Base-by-base conservation (phyloP, 35 echinoderm and acorn worm species). In the Apostichopus japonicus region DNA sequence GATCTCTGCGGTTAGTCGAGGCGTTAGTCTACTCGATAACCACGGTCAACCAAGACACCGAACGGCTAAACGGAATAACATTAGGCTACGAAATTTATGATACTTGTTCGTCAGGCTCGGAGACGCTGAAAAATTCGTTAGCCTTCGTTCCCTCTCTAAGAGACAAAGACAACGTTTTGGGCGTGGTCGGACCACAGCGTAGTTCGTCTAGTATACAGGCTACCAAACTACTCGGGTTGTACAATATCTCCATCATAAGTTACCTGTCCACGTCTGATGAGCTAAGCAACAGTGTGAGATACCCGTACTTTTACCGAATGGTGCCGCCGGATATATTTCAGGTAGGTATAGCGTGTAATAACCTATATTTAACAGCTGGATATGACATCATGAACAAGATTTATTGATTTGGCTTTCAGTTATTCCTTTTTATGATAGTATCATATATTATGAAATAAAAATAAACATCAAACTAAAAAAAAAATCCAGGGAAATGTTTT, bases 51-150 rank as follows among this genome's bases (percentile, higher is more conserved):
- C 14, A 80, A 9, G 54, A 58, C 0, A 7, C 17, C 19, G 16
- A 51, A 11, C 56, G 54, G 1, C 21, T 57, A 21, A 21, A 54
- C 8, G 54, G 81, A 3, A 19, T 56, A 71, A 73, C 44, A 7
- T 44, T 98, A 5, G 97, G 97, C 7, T 98, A 92, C 54, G 94
- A 96, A 79, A 98, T 98, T 19, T 98, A 96, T 53, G 97, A 98
- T 79, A 98, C 97, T 4, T 98, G 97, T 80, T 94, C 93, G 10
- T 96, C 92, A 54, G 89, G 90, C 6, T 86, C 97, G 6, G 89
- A 70, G 53, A 94, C 97, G 6, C 65, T 98, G 19, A 77, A 93
- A 27, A 86, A 92, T 23, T 86, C 92, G 11, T 86, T 98, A 8
- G 93, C 94, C 54, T 96, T 96, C 24, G 96, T 94, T 6, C 94